Conservation (phyloP, 2,113 vertebrate genomes). For the Tympanuchus pallidicinctus region DNA sequence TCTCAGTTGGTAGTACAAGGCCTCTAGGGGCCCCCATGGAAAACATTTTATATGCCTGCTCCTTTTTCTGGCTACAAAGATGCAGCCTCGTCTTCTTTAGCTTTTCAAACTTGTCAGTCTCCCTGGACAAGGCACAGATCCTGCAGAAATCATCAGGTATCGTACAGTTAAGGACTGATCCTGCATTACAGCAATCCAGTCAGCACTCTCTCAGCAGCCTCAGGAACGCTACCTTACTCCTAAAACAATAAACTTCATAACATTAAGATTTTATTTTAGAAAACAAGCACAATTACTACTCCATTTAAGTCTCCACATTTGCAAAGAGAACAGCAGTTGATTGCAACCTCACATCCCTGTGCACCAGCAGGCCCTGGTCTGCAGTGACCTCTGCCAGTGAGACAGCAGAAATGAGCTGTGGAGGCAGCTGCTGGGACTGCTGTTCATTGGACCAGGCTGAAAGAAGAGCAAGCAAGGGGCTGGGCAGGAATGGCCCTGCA, state of each 20-base stretch:
- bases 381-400: neutral
- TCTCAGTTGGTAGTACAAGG: neutral
- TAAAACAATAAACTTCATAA: neutral
- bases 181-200: neutral
- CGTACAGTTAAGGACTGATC: neutral
- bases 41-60: neutral
- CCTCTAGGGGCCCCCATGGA: neutral
- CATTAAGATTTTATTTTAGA: neutral
- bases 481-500: neutral
- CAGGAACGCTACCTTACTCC: rapidly evolving
- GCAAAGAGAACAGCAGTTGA: neutral
- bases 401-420: neutral
- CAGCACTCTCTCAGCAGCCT: neutral
- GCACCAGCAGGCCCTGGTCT: neutral
- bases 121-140: neutral
- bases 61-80: neutral
- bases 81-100: neutral
- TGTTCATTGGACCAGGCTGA: neutral
- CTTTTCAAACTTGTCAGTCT: neutral
- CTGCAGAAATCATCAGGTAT: neutral
- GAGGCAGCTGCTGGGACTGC: neutral
- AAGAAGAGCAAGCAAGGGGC: neutral
- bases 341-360: neutral
- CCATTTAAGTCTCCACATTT: rapidly evolving
- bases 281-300: neutral